Conservation (phyloP, 2,113 vertebrate genomes). For the Sinocyclocheilus grahami region DNA sequence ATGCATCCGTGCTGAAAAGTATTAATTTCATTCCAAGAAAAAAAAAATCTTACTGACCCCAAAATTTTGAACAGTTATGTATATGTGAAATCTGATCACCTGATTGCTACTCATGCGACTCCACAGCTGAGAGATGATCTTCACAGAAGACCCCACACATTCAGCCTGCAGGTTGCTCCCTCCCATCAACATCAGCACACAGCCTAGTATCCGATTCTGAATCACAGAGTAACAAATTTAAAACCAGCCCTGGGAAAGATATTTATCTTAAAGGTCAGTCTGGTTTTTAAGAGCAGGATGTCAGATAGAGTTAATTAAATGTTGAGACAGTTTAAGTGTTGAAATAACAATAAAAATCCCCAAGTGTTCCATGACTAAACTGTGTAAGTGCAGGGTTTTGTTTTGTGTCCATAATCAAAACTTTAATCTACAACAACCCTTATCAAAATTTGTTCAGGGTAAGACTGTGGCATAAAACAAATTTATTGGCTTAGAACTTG, state of each 20-base stretch:
- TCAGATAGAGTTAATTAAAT: background rate
- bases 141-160: slow-evolving; percentile 63
- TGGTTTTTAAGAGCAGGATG: background rate
- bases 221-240: background rate
- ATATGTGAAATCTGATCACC: slow-evolving; percentile 71
- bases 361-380: background rate
- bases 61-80: background rate
- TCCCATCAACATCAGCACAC: slow-evolving; percentile 73
- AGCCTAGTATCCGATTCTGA: slow-evolving; percentile 81
- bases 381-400: background rate
- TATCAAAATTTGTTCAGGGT: slow-evolving; percentile 22
- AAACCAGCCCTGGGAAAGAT: background rate
- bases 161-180: slow-evolving; percentile 70
- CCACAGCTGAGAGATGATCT: slow-evolving; percentile 80
- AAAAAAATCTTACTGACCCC: too few species aligned
- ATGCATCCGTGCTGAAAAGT: too few species aligned
- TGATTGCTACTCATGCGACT: slow-evolving; percentile 76
- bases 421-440: background rate
- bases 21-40: too few species aligned
- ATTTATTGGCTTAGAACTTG: slow-evolving; percentile 8
- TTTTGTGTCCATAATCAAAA: background rate
- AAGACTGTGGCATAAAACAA: background rate
- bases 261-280: background rate
- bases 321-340: too few species aligned
- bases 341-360: background rate